Base-by-base conservation (phyloP, 2,113 vertebrate species). In the Reinhardtius hippoglossoides region DNA sequence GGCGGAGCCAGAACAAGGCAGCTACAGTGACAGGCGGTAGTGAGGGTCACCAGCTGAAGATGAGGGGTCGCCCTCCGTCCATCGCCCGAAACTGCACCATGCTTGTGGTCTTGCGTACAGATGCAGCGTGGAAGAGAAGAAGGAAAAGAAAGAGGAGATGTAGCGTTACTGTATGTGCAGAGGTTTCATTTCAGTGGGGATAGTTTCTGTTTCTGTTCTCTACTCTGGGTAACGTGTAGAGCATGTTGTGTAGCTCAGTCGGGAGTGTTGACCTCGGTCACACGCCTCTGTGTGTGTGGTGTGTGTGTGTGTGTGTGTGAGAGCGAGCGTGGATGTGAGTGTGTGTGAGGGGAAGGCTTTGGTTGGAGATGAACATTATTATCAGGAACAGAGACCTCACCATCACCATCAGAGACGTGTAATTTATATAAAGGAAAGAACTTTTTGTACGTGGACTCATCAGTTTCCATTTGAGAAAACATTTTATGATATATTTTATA, bases 211-310 rank as follows among this genome's bases (percentile, higher is more conserved):
- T 78, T 20, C 15, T 82, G 75, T 89, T 78, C 72, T 81, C 79
- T 74, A 82, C 94, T 95, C 92, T 96, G 96, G 96, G 95, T 95
- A 95, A 96, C 93, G 95, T 96, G 95, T 96, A 96, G 91, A 92
- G 94, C 94, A 93, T 92, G 94, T 95, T 90, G 95, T 97, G 96
- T 96, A 95, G 95, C 96, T 76, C 31, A 31, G 62, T 44, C 40
- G 12, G 61, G 82, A 56, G 70, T 31, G 79, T 58, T 13, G 73
- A 58, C 71, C 20, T 0, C 21, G 24, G 67, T 73, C 74, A 16
- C 31, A 6, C 27, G 31, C 31, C 31, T 52, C 65, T 44, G 48
- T 31, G 54, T n/a, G 78, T 50, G 65, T 31, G 74, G 40, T 27
- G 82, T 0, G 67, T 54, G 66, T 16, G 24, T 35, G 55, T 40